Evolutionary conservation across 2,113 vertebrate species (phyloP), one percentile per base, ranked within the genome.

Genomic region (Uria lomvia): DNA sequence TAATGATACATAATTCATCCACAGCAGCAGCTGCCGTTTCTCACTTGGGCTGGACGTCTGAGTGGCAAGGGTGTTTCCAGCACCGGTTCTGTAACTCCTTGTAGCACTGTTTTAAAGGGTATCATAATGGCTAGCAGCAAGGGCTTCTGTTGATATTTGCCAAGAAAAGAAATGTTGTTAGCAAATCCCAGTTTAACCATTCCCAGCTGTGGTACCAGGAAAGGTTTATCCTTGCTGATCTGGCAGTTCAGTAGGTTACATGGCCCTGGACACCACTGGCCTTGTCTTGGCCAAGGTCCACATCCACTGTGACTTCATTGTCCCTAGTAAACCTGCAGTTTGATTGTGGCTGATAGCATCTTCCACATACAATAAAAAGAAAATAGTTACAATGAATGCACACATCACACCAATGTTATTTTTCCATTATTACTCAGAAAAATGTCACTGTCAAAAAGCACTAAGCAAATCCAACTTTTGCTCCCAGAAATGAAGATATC

Each of bases 1-100:
- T 32, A 49, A 36, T 29, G 47, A 40, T 43, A 19, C 11, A 11
- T 50, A 55, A 50, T 32, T 55, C 20, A 65, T 19, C 7, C 11
- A 4, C 4, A 40, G 49, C 22, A 58, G 29, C 49, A 70, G 34
- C 56, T 53, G 17, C 43, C 1, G 1, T 21, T 19, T 22, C 30
- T 60, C 12, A 0, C 45, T 45, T 47, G 26, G 26, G 26, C 9
- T 49, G 26, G 29, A 59, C 2, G 0, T 32, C 8, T 8, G 23
- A 62, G 40, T 13, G 18, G 23, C 50, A 11, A 40, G 8, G 19
- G 22, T 83, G 21, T 65, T 77, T 52, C 50, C 23, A 30, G 19
- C 19, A 53, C 15, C 32, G 32, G 24, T 12, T 43, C 26, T 34
- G 15, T 56, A 58, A 40, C 29, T 71, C 34, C 29, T 47, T 8